These are phyloP conservation scores for Oligia latruncula DNA, from an alignment of 2,888 invertebrate species.

Conservation along the genomic window DNA sequence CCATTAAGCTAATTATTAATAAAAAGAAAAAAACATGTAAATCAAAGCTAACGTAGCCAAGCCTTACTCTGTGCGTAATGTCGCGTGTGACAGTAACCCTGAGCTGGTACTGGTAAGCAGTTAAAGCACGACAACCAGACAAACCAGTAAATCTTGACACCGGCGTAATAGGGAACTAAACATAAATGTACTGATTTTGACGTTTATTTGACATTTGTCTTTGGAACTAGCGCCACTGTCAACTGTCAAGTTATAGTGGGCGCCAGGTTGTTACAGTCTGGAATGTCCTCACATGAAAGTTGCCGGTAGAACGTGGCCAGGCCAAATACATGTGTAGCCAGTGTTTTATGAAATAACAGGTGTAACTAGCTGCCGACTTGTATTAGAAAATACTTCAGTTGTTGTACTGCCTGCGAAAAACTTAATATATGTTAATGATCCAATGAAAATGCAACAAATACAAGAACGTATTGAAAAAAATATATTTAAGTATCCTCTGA, in stretches of 20 bases:
- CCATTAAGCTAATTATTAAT: constrained; percentile 37
- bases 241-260: constrained; percentile 1
- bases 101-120: constrained; percentile 23
- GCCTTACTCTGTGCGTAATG: constrained; percentile 50
- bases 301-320: neutral
- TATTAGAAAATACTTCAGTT: neutral
- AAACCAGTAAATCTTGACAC: constrained; percentile 6
- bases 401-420: neutral
- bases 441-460: neutral
- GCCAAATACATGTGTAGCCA: constrained; percentile 8
- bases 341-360: constrained; percentile 43
- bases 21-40: constrained; percentile 41
- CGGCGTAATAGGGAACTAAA: neutral
- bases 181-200: neutral
- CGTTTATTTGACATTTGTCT: constrained; percentile 1
- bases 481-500: neutral
- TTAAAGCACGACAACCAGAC: constrained; percentile 21
- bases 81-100: constrained; percentile 56
- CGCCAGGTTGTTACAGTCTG: neutral
- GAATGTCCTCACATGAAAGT: constrained; percentile 25
- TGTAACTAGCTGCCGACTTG: constrained; percentile 3
- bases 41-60: constrained; percentile 44
- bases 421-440: neutral
- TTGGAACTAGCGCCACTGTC: neutral
- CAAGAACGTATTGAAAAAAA: neutral